Conservation (phyloP, 2,888 invertebrate genomes). For the Dolomedes plantarius region DNA sequence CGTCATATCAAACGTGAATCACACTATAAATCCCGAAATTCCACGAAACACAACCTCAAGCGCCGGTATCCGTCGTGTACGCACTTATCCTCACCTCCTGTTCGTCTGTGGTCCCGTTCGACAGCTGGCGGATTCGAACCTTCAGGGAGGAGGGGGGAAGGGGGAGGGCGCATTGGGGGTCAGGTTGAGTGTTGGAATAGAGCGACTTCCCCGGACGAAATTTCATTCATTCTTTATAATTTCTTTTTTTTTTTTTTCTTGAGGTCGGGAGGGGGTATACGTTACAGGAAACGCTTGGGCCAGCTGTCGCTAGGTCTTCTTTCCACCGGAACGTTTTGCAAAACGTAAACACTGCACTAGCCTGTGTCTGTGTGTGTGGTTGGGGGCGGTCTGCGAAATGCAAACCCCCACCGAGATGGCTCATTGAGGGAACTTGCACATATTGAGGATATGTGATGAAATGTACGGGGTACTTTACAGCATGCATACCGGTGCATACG, state of each 20-base stretch:
- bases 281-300: constrained; percentile 67
- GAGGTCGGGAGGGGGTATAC: constrained; percentile 41
- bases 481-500: too few relatives aligned
- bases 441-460: too few relatives aligned
- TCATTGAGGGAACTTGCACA: not conserved
- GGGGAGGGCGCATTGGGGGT: constrained; percentile 8
- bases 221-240: constrained; percentile 60
- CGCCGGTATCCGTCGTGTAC: not conserved
- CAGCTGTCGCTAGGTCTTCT: constrained; percentile 51
- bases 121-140: constrained; percentile 50
- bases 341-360: constrained; percentile 51
- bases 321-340: constrained; percentile 44
- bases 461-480: too few relatives aligned
- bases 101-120: constrained; percentile 49
- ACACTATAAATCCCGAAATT: too few relatives aligned
- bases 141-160: constrained; percentile 20
- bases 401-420: not conserved
- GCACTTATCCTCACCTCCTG: not conserved
- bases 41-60: too few relatives aligned
- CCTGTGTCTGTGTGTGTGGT: constrained; percentile 14
- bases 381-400: not conserved
- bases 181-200: constrained; percentile 35
- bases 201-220: constrained; percentile 58
- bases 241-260: not conserved
- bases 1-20: too few relatives aligned